Base-by-base conservation (phyloP, 2,888 invertebrate genomes). In the Apoderus coryli region DNA sequence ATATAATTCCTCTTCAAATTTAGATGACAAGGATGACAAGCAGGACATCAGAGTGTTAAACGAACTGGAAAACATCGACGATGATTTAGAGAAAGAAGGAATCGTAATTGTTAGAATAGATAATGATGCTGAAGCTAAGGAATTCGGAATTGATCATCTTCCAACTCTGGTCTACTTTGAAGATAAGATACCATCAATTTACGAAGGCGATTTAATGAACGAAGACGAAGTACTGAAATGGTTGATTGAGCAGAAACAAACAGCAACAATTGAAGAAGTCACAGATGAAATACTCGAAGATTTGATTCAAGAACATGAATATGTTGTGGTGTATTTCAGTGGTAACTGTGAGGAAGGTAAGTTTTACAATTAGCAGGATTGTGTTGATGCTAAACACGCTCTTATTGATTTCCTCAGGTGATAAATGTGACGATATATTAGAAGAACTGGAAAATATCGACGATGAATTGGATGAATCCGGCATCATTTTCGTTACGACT, bases 261-360 rank as follows among this genome's bases (percentile, higher is more conserved):
- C 79, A 2, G 88, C 88, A 5, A 90, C 89, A 4, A 90, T 90
- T 46, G 90, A 90, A 61, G 89, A 89, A 62, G 86, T 90, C 22
- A 88, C 88, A 3, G 89, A 89, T 54, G 88, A 89, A 62, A 88
- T 90, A 46, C 60, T 90, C 14, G 67, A 69, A 36, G 79, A 80
- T 47, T 66, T 90, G 14, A 84, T 90, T 44, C 80, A 81, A 41
- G 84, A 88, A 50, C 84, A 86, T 49, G 86, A 88, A 65, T 89
- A 89, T 54, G 88, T 90, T 23, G 85, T 86, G n/a, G 88, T 85
- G 3, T 88, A 85, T 56, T 90, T 89, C 62, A 86, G 86, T 54
- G 85, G 86, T 13, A 77, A 76, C 44, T 86, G 86, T 49, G 85
- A 85, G 47, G 80, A 85, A 38, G 38, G 32, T 27, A 26, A n/a